Evolutionary conservation across 2,888 invertebrate genomes (phyloP), one percentile per base, ranked within the genome.

Genomic region (Caenorhabditis afra): DNA sequence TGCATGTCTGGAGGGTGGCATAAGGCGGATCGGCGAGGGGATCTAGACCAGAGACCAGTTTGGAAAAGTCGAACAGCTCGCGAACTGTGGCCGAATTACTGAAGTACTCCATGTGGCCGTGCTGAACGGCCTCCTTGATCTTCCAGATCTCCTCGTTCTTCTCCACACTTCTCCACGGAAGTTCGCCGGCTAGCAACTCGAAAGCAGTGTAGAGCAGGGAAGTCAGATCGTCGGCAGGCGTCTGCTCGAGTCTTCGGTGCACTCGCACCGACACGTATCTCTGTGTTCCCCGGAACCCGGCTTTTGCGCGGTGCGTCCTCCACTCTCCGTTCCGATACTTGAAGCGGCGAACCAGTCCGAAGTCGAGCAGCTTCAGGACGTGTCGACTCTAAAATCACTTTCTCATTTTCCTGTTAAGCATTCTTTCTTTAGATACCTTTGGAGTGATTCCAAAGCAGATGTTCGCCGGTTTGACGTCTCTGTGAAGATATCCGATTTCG

Each of bases 381-480:
- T 85, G 85, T 10, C 81, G 83, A 37, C 78, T 79, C 81, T 83
- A 49, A 57, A 29, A 29, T 29, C 29, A 7, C 3, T 5, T 29
- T 29, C n/a, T n/a, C n/a, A 29, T 29, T 29, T 29, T 29, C 29
- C 7, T 29, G 4, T 29, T 29, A 7, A 3, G 29, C 29, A 3
- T 3, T 29, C 4, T 5, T 29, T 29, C 7, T 29, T 29, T 2
- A 8, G 23, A 41, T 8, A 84, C 81, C 22, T 62, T 64, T 11
- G 74, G 61, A 49, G 80, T 81, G 12, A 86, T 65, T 20, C 86
- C 86, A 44, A 87, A 86, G 29, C 86, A 86, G 78, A 87, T 85
- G 62, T 88, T 88, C 1, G 82, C 86, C 14, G 88, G 88, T 71
- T 82, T 82, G n/a, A 82, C 77, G 37, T 82, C 84, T 52, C 82